These are phyloP conservation scores for Entelurus aequoreus DNA, from an alignment of 2,113 vertebrate species.

Conservation along the genomic window DNA sequence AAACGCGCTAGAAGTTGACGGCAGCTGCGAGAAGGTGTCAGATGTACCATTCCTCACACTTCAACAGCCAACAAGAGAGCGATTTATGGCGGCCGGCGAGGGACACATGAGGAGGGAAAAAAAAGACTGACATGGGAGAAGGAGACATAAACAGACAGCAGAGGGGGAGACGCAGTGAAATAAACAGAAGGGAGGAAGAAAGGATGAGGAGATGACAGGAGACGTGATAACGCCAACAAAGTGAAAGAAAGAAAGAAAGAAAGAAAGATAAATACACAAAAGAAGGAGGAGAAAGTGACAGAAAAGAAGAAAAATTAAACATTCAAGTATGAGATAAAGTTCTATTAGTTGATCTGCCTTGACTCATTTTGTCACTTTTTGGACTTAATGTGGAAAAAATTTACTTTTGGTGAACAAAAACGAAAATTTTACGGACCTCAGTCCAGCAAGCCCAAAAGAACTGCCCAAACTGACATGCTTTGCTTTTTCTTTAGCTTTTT, in stretches of 20 bases:
- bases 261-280: too few relatives aligned
- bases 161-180: conserved; percentile 11
- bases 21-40: conserved; percentile 64
- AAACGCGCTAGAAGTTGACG: conserved; percentile 44
- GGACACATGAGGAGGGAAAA: conserved; percentile 15
- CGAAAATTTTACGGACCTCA: too few relatives aligned
- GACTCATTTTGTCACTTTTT: too few relatives aligned
- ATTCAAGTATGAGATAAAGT: too few relatives aligned
- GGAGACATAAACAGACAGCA: conserved; percentile 47
- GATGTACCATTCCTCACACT: conserved; percentile 68
- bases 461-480: too few relatives aligned
- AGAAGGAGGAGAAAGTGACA: too few relatives aligned
- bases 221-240: conserved; percentile 3
- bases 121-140: conserved; percentile 16
- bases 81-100: conserved; percentile 52
- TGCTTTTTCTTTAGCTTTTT: too few relatives aligned
- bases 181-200: conserved; percentile 6
- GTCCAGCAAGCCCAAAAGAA: too few relatives aligned
- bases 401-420: too few relatives aligned
- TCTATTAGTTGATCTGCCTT: too few relatives aligned
- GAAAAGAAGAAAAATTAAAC: too few relatives aligned
- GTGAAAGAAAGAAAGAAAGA: neutral
- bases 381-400: too few relatives aligned
- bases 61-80: conserved; percentile 64
- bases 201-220: conserved; percentile 14